Evolutionary conservation across 1,140 invertebrate species (phyloP), one percentile per base, ranked within the genome.

Genomic region (Thaumetopoea pityocampa): DNA sequence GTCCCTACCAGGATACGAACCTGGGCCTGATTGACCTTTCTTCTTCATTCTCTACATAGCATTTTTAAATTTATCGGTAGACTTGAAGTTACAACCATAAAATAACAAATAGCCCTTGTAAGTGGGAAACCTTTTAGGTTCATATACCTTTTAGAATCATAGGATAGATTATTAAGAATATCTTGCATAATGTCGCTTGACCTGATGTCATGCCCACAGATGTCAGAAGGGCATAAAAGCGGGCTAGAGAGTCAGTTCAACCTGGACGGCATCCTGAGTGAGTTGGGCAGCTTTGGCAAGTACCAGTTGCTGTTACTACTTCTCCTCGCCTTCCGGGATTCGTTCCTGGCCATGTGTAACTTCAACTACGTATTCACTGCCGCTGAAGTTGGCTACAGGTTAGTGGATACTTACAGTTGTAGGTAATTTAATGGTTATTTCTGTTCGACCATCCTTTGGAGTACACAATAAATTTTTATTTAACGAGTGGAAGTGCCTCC

Each of bases 251-350:
- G 65, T 6, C 60, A 67, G 36, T 79, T 81, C 51, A 83, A 81
- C 34, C 57, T 83, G 22, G 79, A 83, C 27, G 72, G 77, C 5
- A 81, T 83, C 34, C 55, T 83, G 29, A 63, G 59, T 24, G 79
- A 83, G 57, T 59, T 83, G 59, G 79, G 79, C 55, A 81, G 77
- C 62, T 83, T 81, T 47, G 79, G 79, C 44, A 83, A 83, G 53
- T 83, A 83, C 59, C 79, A 83, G 47, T 45, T 83, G 45, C 48
- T 83, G 30, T 55, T 83, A 44, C 62, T 83, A 16, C 30, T 81
- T 4, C 62, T 83, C 9, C 65, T 83, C 9, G 70, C 74, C 48
- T 83, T 83, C 61, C 48, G 79, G 2, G 79, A 83, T 62, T 74
- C 76, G 43, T 83, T 83, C 52, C 69, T 83, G 29, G 65, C 34